Evolutionary conservation across 2,888 invertebrate genomes (phyloP).

Genomic region (Ceratothoa steindachneri): DNA sequence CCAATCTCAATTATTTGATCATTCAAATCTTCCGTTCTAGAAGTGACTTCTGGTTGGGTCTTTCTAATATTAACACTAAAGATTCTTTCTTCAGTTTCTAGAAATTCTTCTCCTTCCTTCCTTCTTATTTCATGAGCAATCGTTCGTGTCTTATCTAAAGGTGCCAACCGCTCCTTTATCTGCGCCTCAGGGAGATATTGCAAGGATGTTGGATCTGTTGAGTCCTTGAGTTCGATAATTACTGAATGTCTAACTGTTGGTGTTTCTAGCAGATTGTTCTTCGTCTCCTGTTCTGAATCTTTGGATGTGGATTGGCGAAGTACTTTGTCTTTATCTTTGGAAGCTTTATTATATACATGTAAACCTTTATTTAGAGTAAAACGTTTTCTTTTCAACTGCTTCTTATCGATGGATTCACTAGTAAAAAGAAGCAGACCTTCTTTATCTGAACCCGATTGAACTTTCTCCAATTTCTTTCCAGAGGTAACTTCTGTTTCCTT

Average conservation of each 20-base stretch:
- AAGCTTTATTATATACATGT: background rate
- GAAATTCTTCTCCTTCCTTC: background rate
- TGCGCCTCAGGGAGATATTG: background rate
- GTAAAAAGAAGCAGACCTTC: background rate
- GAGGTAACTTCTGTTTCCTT: background rate
- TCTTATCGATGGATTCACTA: background rate
- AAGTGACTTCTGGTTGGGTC: background rate
- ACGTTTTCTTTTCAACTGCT: background rate
- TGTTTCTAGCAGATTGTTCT: too few relatives aligned
- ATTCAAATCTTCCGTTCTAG: background rate
- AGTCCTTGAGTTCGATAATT: constrained; percentile 43
- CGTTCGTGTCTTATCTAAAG: background rate
- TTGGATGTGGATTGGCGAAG: constrained; percentile 19
- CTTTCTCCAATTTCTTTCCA: background rate
- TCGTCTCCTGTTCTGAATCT: constrained; percentile 21
- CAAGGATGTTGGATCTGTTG: constrained; percentile 9
- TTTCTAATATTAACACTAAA: background rate
- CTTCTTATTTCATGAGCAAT: background rate
- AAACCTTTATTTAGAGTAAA: background rate
- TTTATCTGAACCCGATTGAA: background rate
- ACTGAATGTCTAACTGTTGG: constrained; percentile 44
- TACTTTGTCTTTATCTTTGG: background rate
- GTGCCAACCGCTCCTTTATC: background rate
- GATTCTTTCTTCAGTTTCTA: background rate
- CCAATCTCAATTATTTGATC: constrained; percentile 33